phyloP scores from a whole-genome alignment of 2,113 vertebrate genomes.

The Nipponia nippon region DNA sequence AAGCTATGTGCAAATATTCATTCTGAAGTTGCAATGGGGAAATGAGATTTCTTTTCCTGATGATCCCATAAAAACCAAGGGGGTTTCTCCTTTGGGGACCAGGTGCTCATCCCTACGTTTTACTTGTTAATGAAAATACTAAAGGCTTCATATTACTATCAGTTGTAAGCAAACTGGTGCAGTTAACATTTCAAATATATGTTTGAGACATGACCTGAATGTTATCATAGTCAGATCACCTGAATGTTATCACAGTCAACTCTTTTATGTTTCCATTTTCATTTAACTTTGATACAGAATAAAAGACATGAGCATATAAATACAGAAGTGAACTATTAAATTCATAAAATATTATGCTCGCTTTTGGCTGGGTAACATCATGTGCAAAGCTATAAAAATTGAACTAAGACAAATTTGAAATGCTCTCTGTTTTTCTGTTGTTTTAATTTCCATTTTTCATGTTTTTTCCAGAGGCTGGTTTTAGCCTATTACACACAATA shows the following conservation, averaged over 20 bases:
- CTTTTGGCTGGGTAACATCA: constrained; percentile 29
- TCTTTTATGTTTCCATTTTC: constrained; percentile 21
- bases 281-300: constrained; percentile 14
- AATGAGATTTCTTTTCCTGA: background rate
- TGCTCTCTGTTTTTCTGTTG: constrained; percentile 59
- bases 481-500: constrained; percentile 77
- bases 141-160: background rate
- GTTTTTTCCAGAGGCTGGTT: constrained; percentile 73
- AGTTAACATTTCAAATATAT: background rate
- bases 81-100: background rate
- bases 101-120: background rate
- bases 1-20: background rate
- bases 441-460: constrained; percentile 59
- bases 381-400: constrained; percentile 45
- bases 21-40: background rate
- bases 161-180: background rate
- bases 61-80: background rate
- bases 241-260: background rate
- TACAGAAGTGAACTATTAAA: background rate
- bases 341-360: background rate
- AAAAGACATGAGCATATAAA: background rate
- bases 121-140: background rate
- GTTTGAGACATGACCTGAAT: background rate
- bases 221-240: background rate
- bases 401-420: constrained; percentile 51